Evolutionary conservation across 2,888 invertebrate species (phyloP).

Genomic region (Odontothrips loti): DNA sequence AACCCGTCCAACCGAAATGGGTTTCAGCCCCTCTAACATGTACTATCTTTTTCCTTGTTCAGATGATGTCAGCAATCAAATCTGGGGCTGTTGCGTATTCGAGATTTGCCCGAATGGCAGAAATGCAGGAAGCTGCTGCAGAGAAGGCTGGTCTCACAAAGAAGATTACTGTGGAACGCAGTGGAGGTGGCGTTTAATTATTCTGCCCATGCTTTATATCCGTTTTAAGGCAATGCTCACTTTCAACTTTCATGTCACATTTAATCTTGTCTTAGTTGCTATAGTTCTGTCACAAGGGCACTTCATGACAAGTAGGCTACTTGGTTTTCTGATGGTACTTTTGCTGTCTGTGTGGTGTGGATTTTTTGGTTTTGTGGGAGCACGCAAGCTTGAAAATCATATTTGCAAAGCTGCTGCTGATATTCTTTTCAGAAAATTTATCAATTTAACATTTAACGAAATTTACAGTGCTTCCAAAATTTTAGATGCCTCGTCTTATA

Average conservation of each 20-base stretch:
- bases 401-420: neutral
- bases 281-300: neutral
- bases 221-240: conserved; percentile 8
- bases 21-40: conserved; percentile 27
- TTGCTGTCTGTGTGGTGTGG: neutral
- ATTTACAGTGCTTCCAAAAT: neutral
- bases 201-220: neutral
- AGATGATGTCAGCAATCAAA: conserved; percentile 99
- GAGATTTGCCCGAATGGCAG: conserved; percentile 90
- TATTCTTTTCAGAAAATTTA: neutral
- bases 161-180: conserved; percentile 86
- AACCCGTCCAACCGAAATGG: neutral
- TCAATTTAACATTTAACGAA: neutral
- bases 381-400: neutral
- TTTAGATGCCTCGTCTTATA: too few species aligned
- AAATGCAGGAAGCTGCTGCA: conserved; percentile 80
- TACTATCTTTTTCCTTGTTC: conserved; percentile 40
- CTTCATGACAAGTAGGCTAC: neutral
- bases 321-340: neutral
- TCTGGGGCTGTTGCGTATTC: conserved; percentile 94
- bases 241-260: conserved; percentile 14
- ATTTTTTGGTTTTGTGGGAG: neutral
- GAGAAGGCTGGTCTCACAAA: conserved; percentile 70
- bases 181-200: conserved; percentile 86
- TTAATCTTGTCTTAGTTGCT: neutral